Evolutionary conservation across 2,888 invertebrate genomes (phyloP).

Genomic region (Cephalotes varians): DNA sequence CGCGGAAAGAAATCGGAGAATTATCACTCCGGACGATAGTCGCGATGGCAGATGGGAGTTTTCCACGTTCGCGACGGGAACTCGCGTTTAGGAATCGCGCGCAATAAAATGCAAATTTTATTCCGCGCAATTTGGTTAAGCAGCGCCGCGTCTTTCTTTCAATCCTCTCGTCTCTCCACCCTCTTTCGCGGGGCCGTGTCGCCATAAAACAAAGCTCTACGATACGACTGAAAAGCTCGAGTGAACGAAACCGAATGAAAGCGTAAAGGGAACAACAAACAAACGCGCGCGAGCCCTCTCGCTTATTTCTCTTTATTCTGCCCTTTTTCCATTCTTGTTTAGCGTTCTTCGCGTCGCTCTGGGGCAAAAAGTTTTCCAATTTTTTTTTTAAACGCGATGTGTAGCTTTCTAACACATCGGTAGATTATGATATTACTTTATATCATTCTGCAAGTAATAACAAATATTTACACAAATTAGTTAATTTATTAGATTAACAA

Average conservation of each 20-base stretch:
- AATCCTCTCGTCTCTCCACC: neutral
- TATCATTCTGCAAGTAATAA: neutral
- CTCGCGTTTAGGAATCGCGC: conserved; percentile 55
- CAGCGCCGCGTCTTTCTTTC: conserved; percentile 50
- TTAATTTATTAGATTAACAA: neutral
- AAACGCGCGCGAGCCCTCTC: conserved; percentile 8
- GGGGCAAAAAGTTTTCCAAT: neutral
- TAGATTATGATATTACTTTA: neutral
- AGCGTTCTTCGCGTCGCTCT: neutral
- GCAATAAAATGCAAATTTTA: conserved; percentile 72
- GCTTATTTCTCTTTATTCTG: neutral
- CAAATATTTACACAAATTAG: neutral
- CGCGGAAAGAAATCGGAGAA: conserved; percentile 42
- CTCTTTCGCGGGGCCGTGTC: conserved; percentile 18
- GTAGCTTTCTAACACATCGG: neutral
- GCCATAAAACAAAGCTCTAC: conserved; percentile 52
- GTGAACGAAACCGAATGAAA: conserved; percentile 49
- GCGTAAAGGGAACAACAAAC: conserved; percentile 49
- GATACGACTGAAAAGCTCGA: conserved; percentile 52
- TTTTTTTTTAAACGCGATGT: neutral
- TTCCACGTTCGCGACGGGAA: conserved; percentile 12
- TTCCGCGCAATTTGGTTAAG: conserved; percentile 69
- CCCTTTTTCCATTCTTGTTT: neutral
- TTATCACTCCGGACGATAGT: conserved; percentile 24
- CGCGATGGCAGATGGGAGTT: conserved; percentile 30